These are phyloP conservation scores for Grapholita molesta DNA, from an alignment of 1,140 invertebrate genomes.

Conservation along the genomic window DNA sequence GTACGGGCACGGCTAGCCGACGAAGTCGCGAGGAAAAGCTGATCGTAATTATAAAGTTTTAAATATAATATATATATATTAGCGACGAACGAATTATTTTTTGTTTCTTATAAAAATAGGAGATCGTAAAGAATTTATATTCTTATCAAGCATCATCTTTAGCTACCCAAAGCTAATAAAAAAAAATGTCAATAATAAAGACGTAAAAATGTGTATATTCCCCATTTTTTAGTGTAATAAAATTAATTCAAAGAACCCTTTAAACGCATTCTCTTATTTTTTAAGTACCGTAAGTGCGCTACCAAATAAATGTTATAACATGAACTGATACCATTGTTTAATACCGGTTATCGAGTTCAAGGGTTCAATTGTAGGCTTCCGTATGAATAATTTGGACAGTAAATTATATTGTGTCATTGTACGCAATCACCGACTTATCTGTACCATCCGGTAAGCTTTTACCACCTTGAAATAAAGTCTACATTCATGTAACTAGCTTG, in stretches of 20 bases:
- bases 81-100: too few species aligned
- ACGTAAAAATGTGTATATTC: too few species aligned
- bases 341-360: not conserved
- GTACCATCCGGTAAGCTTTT: not conserved
- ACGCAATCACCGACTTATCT: not conserved
- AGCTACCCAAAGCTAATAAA: too few species aligned
- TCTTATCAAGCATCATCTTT: too few species aligned
- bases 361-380: conserved; percentile 14
- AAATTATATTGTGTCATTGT: conserved; percentile 2
- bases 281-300: not conserved
- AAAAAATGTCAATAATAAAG: not conserved
- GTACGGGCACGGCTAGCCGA: too few species aligned
- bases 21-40: too few species aligned
- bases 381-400: conserved; percentile 16
- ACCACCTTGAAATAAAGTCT: not conserved
- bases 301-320: not conserved
- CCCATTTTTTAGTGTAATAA: not conserved
- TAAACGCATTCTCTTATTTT: not conserved
- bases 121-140: too few species aligned
- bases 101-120: too few species aligned
- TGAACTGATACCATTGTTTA: not conserved
- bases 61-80: too few species aligned
- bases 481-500: not conserved
- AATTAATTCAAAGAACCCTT: not conserved
- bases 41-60: too few species aligned